phyloP scores from a whole-genome alignment of 2,888 invertebrate genomes.

The Tachina grossa region DNA sequence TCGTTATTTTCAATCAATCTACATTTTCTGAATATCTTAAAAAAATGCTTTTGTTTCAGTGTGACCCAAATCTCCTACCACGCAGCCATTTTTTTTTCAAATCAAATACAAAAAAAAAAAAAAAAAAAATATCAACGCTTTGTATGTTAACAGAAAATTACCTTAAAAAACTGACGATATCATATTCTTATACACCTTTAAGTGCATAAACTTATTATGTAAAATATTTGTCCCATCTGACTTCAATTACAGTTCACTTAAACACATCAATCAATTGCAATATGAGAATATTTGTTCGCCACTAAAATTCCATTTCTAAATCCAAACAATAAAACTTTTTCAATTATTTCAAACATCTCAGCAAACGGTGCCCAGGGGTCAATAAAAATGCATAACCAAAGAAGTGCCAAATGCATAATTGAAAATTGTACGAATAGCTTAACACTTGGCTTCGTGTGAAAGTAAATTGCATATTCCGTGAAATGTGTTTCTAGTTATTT shows the following conservation, averaged over 20 bases:
- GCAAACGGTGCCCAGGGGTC: background rate
- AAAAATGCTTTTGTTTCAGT: no score
- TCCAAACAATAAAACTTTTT: constrained; percentile 11
- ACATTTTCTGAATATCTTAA: no score
- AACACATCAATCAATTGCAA: background rate
- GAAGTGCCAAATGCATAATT: constrained; percentile 45
- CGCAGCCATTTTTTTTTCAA: no score
- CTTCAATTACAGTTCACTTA: background rate
- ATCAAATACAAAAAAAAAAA: no score
- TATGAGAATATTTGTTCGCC: background rate
- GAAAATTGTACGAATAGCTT: constrained; percentile 20
- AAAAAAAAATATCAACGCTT: no score
- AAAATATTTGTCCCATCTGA: no score
- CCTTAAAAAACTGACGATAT: no score
- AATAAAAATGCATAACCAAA: background rate
- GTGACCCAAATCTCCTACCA: no score
- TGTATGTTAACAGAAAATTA: no score
- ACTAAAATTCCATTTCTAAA: background rate
- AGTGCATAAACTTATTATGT: no score
- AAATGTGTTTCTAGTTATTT: background rate
- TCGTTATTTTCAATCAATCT: no score
- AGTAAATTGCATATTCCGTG: constrained; percentile 14
- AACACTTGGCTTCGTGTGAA: background rate
- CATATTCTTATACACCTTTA: no score
- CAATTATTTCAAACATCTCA: background rate